Conservation (phyloP, 2,113 vertebrate species). For the Myrmophylax atrothorax region DNA sequence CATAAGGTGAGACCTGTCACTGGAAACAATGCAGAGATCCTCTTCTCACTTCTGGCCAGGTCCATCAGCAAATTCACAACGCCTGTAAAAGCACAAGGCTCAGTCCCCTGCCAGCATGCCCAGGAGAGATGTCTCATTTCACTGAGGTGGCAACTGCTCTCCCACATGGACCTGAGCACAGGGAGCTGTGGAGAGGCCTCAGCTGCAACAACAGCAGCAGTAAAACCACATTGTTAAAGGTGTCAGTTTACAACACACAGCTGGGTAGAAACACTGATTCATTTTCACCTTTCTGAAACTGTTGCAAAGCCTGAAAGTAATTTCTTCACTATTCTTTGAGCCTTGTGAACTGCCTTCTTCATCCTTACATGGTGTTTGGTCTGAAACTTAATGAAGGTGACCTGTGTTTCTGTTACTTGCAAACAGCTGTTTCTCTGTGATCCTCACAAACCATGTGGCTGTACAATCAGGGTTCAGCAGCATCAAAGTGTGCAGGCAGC, state of each 20-base stretch:
- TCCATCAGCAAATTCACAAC: background rate
- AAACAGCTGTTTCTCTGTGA: background rate
- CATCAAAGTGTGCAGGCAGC: background rate
- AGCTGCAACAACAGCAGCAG: background rate
- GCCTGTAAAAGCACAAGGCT: background rate
- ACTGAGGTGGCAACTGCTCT: background rate
- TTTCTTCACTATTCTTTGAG: background rate
- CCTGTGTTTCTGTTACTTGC: background rate
- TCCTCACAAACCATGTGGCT: background rate
- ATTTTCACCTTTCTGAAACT: constrained; percentile 30
- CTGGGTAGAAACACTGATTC: background rate
- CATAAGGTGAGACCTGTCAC: rapidly evolving
- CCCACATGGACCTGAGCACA: rapidly evolving
- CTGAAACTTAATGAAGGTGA: background rate
- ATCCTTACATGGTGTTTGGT: background rate
- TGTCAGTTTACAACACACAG: background rate
- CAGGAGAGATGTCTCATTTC: background rate
- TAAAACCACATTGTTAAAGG: background rate
- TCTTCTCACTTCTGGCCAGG: background rate
- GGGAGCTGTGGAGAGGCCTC: background rate
- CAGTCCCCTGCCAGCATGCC: background rate
- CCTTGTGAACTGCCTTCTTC: background rate
- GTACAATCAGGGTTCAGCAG: background rate
- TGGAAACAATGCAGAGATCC: background rate
- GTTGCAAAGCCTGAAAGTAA: background rate